Conservation (phyloP, 2,797 vertebrate species). For the Acrossocheilus fasciatus region DNA sequence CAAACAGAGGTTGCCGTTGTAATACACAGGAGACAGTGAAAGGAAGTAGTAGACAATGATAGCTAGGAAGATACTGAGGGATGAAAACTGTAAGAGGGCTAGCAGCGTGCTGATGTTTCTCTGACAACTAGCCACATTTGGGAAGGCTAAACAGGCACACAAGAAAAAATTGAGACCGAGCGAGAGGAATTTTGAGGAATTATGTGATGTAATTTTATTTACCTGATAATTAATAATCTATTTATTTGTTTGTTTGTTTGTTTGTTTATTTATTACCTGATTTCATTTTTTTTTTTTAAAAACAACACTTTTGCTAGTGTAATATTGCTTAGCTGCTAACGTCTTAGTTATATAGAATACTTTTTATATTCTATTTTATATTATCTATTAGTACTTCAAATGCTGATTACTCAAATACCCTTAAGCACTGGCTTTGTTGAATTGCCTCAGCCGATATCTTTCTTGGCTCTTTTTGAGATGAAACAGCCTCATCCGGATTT, state of each 20-base stretch:
- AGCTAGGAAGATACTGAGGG: conserved; percentile 1
- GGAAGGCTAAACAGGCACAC: background rate
- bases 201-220: background rate
- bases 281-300: too few species aligned
- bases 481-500: background rate
- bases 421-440: background rate
- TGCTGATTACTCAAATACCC: background rate
- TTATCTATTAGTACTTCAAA: background rate
- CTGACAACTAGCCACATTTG: background rate
- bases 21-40: conserved; percentile 18
- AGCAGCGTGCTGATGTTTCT: conserved; percentile 5
- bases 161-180: background rate
- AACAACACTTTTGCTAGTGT: too few species aligned
- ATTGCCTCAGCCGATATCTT: background rate
- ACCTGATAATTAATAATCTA: background rate
- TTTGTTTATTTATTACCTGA: too few species aligned
- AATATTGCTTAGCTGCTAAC: background rate
- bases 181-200: background rate
- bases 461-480: background rate
- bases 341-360: too few species aligned
- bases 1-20: conserved; percentile 11
- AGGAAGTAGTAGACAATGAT: background rate
- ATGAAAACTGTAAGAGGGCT: background rate
- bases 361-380: too few species aligned
- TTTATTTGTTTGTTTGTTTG: too few species aligned